Base-by-base conservation (phyloP, 2,888 invertebrate genomes). In the Sphaeridia pumilis region DNA sequence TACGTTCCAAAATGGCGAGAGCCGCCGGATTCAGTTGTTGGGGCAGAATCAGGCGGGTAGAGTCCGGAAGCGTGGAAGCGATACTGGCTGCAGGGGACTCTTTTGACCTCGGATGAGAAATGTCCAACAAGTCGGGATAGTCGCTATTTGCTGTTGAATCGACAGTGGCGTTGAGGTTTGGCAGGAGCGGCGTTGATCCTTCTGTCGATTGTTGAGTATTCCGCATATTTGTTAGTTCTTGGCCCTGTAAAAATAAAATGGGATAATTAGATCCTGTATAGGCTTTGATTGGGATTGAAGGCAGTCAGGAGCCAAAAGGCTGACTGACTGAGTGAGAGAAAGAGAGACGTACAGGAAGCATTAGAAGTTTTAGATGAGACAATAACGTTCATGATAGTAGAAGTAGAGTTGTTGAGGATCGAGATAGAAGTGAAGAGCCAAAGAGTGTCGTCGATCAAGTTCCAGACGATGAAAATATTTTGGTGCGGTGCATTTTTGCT, bases 1-100 rank as follows among this genome's bases (percentile, higher is more conserved):
- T 54, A 70, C 45, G 67, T n/a, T 49, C 52, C 34, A 46, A 31
- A 35, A 43, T 12, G 26, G 49, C 31, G 28, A 58, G 45, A 24
- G 54, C 54, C 24, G 66, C 59, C 21, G 66, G 59, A 26, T 61
- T 57, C 20, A 65, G 42, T 41, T 58, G 58, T 28, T 58, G 59
- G 20, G 57, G 54, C 25, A 56, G 34, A 25, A 65, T 58, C 38
- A 81, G 73, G 61, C 81, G 75, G 20, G 81, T 77, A 35, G 78
- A 82, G 66, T 83, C 83, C 1, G 82, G 81, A 20, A 84, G 83
- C 14, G 87, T 87, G 2, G 87, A 87, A 3, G 83, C 82, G 52
- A 84, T 84, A 67, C 84, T 85, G 24, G 84, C 85, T 54, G 86
- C 83, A 7, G 84, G 84, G 1, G 84, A 84, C 49, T 83, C 79